Conservation (phyloP, 2,888 invertebrate species). For the Diploptera punctata region DNA sequence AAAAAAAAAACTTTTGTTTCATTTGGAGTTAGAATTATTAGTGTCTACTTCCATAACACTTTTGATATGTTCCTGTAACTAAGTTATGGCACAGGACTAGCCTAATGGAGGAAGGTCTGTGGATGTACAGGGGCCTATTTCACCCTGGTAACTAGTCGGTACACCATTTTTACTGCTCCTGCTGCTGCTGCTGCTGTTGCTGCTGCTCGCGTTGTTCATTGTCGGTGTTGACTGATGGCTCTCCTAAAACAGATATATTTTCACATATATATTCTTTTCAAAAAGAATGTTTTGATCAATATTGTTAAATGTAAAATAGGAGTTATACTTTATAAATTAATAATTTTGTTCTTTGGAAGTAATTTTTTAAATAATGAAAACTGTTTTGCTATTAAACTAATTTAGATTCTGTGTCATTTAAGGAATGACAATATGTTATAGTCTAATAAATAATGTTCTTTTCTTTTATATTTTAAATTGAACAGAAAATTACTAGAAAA, state of each 20-base stretch:
- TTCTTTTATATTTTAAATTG: too few species aligned
- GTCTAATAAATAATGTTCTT: too few species aligned
- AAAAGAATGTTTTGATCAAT: too few species aligned
- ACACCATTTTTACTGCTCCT: constrained; percentile 21
- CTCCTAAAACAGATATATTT: constrained; percentile 23
- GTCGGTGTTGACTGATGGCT: constrained; percentile 26
- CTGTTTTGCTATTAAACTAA: too few species aligned
- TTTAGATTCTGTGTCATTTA: too few species aligned
- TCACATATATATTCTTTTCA: too few species aligned
- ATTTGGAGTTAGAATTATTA: background rate
- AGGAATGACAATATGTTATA: too few species aligned
- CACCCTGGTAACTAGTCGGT: constrained; percentile 38
- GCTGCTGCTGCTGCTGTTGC: constrained; percentile 21
- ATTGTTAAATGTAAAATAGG: too few species aligned
- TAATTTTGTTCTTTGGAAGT: too few species aligned
- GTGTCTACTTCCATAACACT: background rate
- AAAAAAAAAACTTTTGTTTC: background rate
- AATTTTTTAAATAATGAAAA: too few species aligned
- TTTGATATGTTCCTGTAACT: background rate
- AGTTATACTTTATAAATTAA: too few species aligned
- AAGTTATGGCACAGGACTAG: background rate
- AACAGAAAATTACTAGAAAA: too few species aligned
- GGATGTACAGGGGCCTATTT: constrained; percentile 43
- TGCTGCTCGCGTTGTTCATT: constrained; percentile 10
- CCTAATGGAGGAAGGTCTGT: constrained; percentile 32